Base-by-base conservation (phyloP, 2,797 vertebrate genomes). In the Cephalopachus bancanus region DNA sequence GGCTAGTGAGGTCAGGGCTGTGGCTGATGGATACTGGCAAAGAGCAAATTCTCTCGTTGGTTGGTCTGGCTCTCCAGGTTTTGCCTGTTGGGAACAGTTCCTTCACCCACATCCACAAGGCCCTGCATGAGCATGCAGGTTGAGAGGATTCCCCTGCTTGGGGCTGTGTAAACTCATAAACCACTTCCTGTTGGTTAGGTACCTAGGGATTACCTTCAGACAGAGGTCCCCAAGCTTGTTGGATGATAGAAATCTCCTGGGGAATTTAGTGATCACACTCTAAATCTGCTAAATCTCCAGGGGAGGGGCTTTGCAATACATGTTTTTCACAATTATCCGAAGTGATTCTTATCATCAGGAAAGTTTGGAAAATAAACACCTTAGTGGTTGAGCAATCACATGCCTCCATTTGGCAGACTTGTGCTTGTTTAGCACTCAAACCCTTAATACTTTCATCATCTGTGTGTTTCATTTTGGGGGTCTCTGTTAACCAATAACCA, bases 281-380 rank as follows among this genome's bases (percentile, higher is more conserved):
- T 78, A 22, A 2, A 24, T 85, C 15, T 60, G 37, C 53, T 17
- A 74, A 72, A 6, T 81, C 51, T 83, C 80, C 53, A 57, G 57
- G 17, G 57, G 59, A 92, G 71, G 15, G 24, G 24, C 55, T 78
- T 72, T 83, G 79, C 74, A 91, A 93, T 83, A 49, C 76, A 60
- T 22, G 64, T 51, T 62, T 89, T 89, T 53, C 89, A 84, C 33
- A 59, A 64, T 57, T 53, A 59, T 37, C 30, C 26, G 72, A 80
- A 57, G 81, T 84, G 78, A 89, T 64, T 83, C 59, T 95, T 93
- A 86, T 86, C 64, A 74, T 44, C 69, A 59, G 81, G 55, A 90
- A 96, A 85, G 57, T 86, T 85, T 67, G 59, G 67, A 91, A 95
- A 96, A 89, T 93, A 92, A 79, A 20, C 10, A 19, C 80, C 51